Conservation (phyloP, 2,888 invertebrate genomes). For the Epirrhoe tristata region DNA sequence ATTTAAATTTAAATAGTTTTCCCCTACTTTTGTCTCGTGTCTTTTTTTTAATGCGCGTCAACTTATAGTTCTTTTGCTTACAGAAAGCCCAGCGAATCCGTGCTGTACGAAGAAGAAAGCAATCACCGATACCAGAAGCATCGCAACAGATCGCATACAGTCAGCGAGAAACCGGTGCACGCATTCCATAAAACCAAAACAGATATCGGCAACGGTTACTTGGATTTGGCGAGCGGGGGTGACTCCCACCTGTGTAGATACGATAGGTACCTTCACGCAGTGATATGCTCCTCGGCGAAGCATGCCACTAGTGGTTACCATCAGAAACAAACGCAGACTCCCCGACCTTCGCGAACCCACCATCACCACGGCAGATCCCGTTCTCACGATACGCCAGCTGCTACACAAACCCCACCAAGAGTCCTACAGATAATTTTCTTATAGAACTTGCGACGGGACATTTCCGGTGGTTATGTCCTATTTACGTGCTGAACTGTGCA, state of each 20-base stretch:
- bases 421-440: conserved; percentile 82
- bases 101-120: conserved; percentile 69
- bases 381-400: conserved; percentile 71
- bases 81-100: conserved; percentile 85
- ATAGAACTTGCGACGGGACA: conserved; percentile 71
- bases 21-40: not conserved
- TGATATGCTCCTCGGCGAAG: conserved; percentile 84
- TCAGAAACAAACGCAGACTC: conserved; percentile 67
- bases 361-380: conserved; percentile 65
- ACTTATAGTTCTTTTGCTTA: conserved; percentile 37
- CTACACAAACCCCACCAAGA: conserved; percentile 62
- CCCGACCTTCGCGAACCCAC: conserved; percentile 54
- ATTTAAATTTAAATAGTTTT: not conserved
- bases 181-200: conserved; percentile 72
- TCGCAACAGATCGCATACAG: conserved; percentile 82
- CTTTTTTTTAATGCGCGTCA: not conserved
- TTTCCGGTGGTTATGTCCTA: conserved; percentile 60
- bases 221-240: conserved; percentile 86
- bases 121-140: conserved; percentile 72
- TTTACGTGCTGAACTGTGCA: conserved; percentile 38
- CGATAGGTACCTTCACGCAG: conserved; percentile 87
- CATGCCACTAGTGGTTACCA: conserved; percentile 80
- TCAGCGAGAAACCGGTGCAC: conserved; percentile 75
- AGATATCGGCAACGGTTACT: conserved; percentile 83
- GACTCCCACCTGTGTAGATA: conserved; percentile 84